Evolutionary conservation across 23 tunicate genomes (phyloP).

Genomic region (Trididemnum clinides): DNA sequence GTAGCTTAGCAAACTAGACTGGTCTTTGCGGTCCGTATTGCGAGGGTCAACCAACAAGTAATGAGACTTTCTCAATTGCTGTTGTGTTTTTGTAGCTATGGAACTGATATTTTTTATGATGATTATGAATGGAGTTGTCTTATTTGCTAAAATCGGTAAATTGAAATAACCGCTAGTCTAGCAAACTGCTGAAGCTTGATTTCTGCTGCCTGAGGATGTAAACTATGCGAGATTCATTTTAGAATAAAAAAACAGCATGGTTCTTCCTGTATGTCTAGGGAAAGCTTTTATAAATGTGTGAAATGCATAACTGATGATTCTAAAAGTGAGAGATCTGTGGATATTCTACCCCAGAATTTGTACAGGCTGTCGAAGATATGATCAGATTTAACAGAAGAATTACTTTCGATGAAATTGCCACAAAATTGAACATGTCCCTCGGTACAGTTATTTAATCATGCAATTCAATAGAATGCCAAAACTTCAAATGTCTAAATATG

Average conservation of each 20-base stretch:
- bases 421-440: background rate
- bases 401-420: conserved; percentile 10
- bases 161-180: conserved; percentile 11
- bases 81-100: conserved; percentile 8
- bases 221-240: background rate
- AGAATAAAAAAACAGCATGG: conserved; percentile 7
- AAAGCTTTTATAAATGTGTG: background rate
- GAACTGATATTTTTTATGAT: too few relatives aligned
- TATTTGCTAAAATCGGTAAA: background rate
- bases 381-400: background rate
- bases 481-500: too few relatives aligned
- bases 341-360: background rate
- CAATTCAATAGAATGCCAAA: too few relatives aligned
- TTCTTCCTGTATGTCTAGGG: too few relatives aligned
- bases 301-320: background rate
- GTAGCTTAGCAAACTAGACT: too few relatives aligned
- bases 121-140: too few relatives aligned
- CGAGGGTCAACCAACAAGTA: too few relatives aligned
- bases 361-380: too few relatives aligned
- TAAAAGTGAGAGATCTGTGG: background rate
- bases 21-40: too few relatives aligned
- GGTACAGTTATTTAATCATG: too few relatives aligned
- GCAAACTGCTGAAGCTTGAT: conserved; percentile 8
- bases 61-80: too few relatives aligned
- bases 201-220: background rate